A percentile compares a stretch with the other conserved stretches of the same genome.
These are phyloP conservation scores for Tamias sibiricus DNA, from an alignment of 2,113 vertebrate species.

Conservation along the genomic window DNA sequence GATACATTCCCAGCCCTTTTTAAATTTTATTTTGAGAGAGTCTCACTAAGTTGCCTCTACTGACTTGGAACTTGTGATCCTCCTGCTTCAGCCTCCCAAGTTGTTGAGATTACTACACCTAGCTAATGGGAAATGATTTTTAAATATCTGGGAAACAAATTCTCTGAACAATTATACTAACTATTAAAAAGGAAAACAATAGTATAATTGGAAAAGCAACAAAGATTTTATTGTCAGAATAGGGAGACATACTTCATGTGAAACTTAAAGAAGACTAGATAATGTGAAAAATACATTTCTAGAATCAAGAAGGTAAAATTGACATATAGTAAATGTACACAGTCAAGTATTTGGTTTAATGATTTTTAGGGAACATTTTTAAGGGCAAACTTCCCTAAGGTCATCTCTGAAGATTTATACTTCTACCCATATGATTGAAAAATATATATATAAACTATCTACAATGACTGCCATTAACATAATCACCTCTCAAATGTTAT, in stretches of 20 bases:
- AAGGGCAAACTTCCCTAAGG: neutral
- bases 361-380: neutral
- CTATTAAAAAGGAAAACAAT: neutral
- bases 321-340: neutral
- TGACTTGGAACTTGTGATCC: too few species aligned
- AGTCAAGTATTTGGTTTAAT: constrained; percentile 10
- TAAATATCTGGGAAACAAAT: neutral
- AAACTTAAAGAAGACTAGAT: neutral
- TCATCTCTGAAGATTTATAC: constrained; percentile 41
- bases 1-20: too few species aligned
- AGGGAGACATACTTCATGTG: neutral
- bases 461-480: neutral
- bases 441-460: neutral
- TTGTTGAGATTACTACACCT: too few species aligned
- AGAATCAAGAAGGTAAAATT: constrained; percentile 14
- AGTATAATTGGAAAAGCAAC: neutral
- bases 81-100: too few species aligned
- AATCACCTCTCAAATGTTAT: constrained; percentile 16
- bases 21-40: too few species aligned
- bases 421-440: neutral
- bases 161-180: constrained; percentile 30
- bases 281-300: neutral
- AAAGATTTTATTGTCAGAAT: neutral
- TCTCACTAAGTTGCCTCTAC: too few species aligned
- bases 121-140: neutral